Evolutionary conservation across 2,113 vertebrate species (phyloP).

Genomic region (Osmerus eperlanus): DNA sequence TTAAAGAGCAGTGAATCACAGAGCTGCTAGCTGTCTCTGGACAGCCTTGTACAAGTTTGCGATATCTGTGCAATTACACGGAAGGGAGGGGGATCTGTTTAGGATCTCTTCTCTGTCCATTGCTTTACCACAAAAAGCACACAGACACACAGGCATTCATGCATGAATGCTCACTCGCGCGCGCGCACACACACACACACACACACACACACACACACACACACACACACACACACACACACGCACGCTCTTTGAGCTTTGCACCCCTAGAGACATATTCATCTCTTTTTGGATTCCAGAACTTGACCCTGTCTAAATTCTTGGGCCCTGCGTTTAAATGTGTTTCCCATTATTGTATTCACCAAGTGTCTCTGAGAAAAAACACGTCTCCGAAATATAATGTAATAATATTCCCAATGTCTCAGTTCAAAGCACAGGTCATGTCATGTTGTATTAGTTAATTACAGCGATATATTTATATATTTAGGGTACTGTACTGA

Average conservation of each 20-base stretch:
- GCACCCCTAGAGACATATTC: constrained; percentile 25
- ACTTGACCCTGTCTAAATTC: constrained; percentile 49
- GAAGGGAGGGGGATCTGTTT: constrained; percentile 59
- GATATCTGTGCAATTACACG: constrained; percentile 71
- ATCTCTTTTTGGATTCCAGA: constrained; percentile 56
- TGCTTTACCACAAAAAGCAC: constrained; percentile 37
- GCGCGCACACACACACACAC: too few relatives aligned
- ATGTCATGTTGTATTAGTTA: too few relatives aligned
- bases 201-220: constrained; percentile 9
- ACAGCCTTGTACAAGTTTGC: constrained; percentile 62
- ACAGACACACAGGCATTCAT: neutral
- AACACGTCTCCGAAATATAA: too few relatives aligned
- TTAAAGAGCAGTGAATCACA: constrained; percentile 68
- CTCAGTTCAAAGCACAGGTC: too few relatives aligned
- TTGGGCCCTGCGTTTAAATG: constrained; percentile 29
- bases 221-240: neutral
- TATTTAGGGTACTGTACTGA: too few relatives aligned
- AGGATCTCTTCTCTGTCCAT: constrained; percentile 59
- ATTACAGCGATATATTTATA: too few relatives aligned
- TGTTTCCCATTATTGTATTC: constrained; percentile 24
- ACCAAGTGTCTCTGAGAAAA: constrained; percentile 9
- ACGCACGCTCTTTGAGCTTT: neutral
- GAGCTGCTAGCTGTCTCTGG: constrained; percentile 58
- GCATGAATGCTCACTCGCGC: neutral
- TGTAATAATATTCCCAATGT: too few relatives aligned